Base-by-base conservation (phyloP, 2,888 invertebrate genomes). In the Drosophila paramelanica region DNA sequence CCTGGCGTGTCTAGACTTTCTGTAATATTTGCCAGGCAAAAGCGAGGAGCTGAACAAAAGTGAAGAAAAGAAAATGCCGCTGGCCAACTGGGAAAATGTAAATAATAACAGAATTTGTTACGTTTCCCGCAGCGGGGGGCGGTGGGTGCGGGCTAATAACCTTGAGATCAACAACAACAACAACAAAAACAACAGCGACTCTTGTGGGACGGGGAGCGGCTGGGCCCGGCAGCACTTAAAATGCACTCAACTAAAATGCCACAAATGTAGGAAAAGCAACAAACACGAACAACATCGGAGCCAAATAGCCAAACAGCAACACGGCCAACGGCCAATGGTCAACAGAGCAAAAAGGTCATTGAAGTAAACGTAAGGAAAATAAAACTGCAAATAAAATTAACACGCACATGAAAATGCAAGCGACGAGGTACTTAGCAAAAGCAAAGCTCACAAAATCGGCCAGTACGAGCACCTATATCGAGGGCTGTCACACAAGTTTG, bases 161-260 rank as follows among this genome's bases (percentile, higher is more conserved):
- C 80, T 78, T 78, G 80, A 62, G 51, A 57, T 23, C 49, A 46
- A 17, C n/a, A 59, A 27, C 20, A 36, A 14, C 17, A 17, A 17
- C n/a, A n/a, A n/a, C n/a, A n/a, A n/a, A 14, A 51, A 41, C 33
- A 14, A 11, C 13, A 13, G 8, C 7, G 36, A 55, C 8, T n/a
- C 31, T 3, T 2, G 27, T 2, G 5, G n/a, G 10, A 14, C 56
- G n/a, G 20, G 11, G 20, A 8, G 38, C 14, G 20, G n/a, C 45
- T 42, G 52, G 31, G 53, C 38, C 77, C 51, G 70, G 57, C 46
- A 62, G 77, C 77, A 78, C 77, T 78, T 78, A 79, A 80, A 78
- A 80, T 77, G 77, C 77, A 78, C 80, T 78, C 77, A 78, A 72
- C 77, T 80, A 80, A 77, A 78, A 78, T 77, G 79, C 79, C 77